Base-by-base conservation (phyloP, 1,140 invertebrate species). In the Heliothis virescens region DNA sequence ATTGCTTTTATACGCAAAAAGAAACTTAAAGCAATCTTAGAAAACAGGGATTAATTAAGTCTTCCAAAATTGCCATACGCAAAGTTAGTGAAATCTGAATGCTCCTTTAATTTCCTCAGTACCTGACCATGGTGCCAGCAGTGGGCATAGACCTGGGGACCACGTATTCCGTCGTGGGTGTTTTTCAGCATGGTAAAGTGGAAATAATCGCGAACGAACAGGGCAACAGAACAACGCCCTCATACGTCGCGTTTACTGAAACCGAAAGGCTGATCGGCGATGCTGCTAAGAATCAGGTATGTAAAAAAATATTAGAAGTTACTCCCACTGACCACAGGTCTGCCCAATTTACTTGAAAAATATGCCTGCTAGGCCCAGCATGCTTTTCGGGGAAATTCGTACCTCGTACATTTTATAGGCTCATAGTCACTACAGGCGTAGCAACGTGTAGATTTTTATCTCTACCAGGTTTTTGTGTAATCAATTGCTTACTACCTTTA, bases 171-270 rank as follows among this genome's bases (percentile, higher is more conserved):
- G 97, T 97, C 85, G 97, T 98, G 3, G 97, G 96, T 59, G 97
- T 98, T 1, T 98, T 97, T 88, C 96, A 97, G 86, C 95, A 98
- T 89, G 97, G 98, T 48, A 97, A 98, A 89, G 98, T 98, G 9
- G 98, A 98, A 90, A 98, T 99, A 84, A 98, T 99, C 67, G 97
- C 98, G 55, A 99, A 99, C 86, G 98, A 99, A 85, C 98, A 98
- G 92, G 98, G 98, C 53, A 98, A 99, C 91, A 95, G 98, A 77
- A 98, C 98, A 15, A 98, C 98, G 16, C 98, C 98, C 3, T 97
- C 97, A 73, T 99, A 98, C 91, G 98, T 99, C 13, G 98, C 98
- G 3, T 99, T 99, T 93, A 98, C 97, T 1, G 98, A 98, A 63
- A 97, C 97, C 0, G 98, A 99, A 90, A 94, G 98, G 41, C 94